Base-by-base conservation (phyloP, 2,888 invertebrate species). In the Drosophila tripunctata region DNA sequence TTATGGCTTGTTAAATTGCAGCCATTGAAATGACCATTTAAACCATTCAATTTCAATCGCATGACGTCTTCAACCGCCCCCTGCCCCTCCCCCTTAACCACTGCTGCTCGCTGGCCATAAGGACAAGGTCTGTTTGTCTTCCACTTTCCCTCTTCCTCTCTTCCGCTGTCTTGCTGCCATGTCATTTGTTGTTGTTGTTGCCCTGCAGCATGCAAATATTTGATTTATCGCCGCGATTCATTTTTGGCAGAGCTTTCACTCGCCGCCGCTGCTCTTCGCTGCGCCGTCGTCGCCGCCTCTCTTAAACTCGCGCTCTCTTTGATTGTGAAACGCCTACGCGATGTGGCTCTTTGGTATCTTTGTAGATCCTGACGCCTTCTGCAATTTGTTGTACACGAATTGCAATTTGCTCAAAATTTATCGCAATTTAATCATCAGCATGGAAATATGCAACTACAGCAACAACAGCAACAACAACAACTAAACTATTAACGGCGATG, bases 1-100 rank as follows among this genome's bases (percentile, higher is more conserved):
- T 87, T 87, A 87, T 75, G 83, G 86, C 79, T 85, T 87, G 86
- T 85, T 85, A 87, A 87, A 85, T 82, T 82, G 84, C 85, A 79
- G 87, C 87, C 75, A 87, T 85, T 85, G 86, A 85, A 87, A 80
- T 88, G 85, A 88, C 87, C 88, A 85, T 88, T 87, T 87, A 76
- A 78, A 88, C 87, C 80, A 87, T 88, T 88, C 86, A 88, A 88
- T 87, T 85, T 85, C 87, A 81, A 87, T 87, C 71, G 79, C 66
- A 69, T 73, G 75, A 72, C 58, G 66, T 67, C 63, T 69, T 48
- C 55, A 55, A 30, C 12, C 22, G 15, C 19, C 33, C 12, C 6
- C 6, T 33, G 1, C 14, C 7, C 10, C 10, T 19, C 1, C 8
- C 4, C 0, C 33, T 12, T 24, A 24, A 6, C 7, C 10, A 10